Base-by-base conservation (phyloP, 1,140 invertebrate species). In the Panulirus ornatus region DNA sequence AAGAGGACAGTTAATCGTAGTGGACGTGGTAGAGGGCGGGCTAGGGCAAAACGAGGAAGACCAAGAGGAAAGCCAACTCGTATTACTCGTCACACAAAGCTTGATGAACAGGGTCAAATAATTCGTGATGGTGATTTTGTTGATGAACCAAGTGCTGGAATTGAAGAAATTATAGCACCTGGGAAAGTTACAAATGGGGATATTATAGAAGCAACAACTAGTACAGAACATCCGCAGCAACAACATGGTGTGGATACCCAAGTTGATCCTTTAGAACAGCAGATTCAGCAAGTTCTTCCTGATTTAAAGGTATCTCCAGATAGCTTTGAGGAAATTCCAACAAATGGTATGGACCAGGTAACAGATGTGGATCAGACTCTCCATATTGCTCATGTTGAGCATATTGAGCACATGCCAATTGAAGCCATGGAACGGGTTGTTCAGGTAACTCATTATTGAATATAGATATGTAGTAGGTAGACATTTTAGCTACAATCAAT, bases 371-470 rank as follows among this genome's bases (percentile, higher is more conserved):
- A 75, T 30, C 87, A 89, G 22, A 73, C 78, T 16, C 30, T 83
- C 6, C 79, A 89, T 27, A 89, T 89, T 73, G 66, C 78, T n/a
- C 87, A 89, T 73, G 87, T 89, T 40, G 87, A 83, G 44, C 87
- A 89, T 44, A 89, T 89, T 42, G 87, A 89, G 30, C 87, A 89
- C 42, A 89, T 89, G 87, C 87, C 87, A 36, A 14, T 89, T 54
- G 87, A 89, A 66, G 87, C 87, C 38, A 89, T 89, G 87, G 87
- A 89, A 36, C 58, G 87, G 27, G 79, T 89, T 82, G 87, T 89
- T n/a, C 87, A 89, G 47, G 87, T 54, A 16, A 89, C 78, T 71
- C 87, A 73, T 44, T 82, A 82, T 58, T 83, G 54, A 73, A 9
- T 47, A 42, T 44, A 36, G n/a, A 40, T 44, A 38, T 73, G n/a